Evolutionary conservation across 1,140 invertebrate species (phyloP).

Genomic region (Camponotus pennsylvanicus): DNA sequence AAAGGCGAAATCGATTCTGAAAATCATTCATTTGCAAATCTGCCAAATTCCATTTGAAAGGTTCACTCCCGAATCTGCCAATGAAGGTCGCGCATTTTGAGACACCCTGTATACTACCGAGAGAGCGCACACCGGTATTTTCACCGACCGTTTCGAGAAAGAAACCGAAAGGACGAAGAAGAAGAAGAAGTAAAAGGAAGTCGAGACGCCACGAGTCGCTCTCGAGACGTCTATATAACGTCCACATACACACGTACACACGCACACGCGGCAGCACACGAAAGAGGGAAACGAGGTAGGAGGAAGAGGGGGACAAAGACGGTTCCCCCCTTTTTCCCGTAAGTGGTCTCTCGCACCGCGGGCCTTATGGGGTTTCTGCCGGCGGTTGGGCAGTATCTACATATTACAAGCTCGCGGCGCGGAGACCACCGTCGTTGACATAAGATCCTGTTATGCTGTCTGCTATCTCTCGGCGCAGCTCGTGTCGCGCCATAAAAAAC

Average conservation of each 20-base stretch:
- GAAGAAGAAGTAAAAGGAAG: constrained; percentile 68
- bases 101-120: constrained; percentile 29
- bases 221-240: constrained; percentile 72
- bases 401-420: constrained; percentile 78
- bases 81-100: neutral
- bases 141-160: constrained; percentile 59
- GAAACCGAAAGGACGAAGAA: constrained; percentile 58
- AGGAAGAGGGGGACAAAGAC: constrained; percentile 18
- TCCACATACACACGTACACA: neutral
- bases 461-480: constrained; percentile 76
- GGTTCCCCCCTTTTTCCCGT: constrained; percentile 74
- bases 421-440: constrained; percentile 80
- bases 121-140: constrained; percentile 57
- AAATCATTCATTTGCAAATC: neutral
- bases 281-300: constrained; percentile 6
- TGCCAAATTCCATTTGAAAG: no score
- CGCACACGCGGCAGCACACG: constrained; percentile 13
- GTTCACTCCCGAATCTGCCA: neutral
- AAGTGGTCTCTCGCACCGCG: constrained; percentile 74
- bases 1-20: neutral
- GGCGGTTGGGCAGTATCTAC: constrained; percentile 76
- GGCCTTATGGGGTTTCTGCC: constrained; percentile 77
- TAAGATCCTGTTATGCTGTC: constrained; percentile 81
- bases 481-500: constrained; percentile 77
- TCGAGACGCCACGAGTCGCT: constrained; percentile 72